A percentile compares a stretch with the other conserved stretches of the same genome.
Evolutionary conservation across 2,888 invertebrate genomes (phyloP).

Genomic region (Platypus cylindrus): DNA sequence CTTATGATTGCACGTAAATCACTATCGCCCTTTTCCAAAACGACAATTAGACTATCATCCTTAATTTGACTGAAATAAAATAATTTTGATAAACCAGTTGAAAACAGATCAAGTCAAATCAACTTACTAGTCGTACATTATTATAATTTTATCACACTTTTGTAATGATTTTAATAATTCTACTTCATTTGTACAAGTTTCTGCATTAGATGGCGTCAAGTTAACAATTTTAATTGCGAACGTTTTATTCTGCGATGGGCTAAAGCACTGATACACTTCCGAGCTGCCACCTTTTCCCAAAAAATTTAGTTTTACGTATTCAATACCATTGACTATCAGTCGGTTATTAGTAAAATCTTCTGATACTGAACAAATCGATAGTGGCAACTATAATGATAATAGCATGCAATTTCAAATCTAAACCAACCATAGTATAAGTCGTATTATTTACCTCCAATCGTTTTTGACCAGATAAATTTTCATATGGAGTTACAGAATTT

Average conservation of each 20-base stretch:
- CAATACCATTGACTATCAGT: constrained; percentile 54
- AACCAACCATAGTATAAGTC: too few species aligned
- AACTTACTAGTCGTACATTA: constrained; percentile 77
- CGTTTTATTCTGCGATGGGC: constrained; percentile 42
- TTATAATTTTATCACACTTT: constrained; percentile 69
- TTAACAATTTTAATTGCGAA: constrained; percentile 77
- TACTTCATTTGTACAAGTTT: constrained; percentile 84
- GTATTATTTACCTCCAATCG: too few species aligned
- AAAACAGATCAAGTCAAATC: background rate
- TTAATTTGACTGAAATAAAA: constrained; percentile 54
- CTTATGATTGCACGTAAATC: constrained; percentile 70
- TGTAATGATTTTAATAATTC: constrained; percentile 68
- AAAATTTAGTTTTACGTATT: constrained; percentile 60
- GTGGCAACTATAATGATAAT: too few species aligned
- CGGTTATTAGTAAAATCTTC: constrained; percentile 34
- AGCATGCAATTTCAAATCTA: too few species aligned
- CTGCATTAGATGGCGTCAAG: constrained; percentile 59
- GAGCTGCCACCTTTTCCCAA: constrained; percentile 87
- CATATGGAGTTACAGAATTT: constrained; percentile 8
- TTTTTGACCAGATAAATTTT: constrained; percentile 5
- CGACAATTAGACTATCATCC: constrained; percentile 56
- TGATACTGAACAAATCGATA: too few species aligned
- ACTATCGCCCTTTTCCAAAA: constrained; percentile 87
- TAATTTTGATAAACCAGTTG: constrained; percentile 6
- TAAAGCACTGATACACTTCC: constrained; percentile 64